Percentiles rank a stretch among this genome's conserved stretches.
Conservation (phyloP, 2,888 invertebrate genomes). For the Aricia artaxerxes region DNA sequence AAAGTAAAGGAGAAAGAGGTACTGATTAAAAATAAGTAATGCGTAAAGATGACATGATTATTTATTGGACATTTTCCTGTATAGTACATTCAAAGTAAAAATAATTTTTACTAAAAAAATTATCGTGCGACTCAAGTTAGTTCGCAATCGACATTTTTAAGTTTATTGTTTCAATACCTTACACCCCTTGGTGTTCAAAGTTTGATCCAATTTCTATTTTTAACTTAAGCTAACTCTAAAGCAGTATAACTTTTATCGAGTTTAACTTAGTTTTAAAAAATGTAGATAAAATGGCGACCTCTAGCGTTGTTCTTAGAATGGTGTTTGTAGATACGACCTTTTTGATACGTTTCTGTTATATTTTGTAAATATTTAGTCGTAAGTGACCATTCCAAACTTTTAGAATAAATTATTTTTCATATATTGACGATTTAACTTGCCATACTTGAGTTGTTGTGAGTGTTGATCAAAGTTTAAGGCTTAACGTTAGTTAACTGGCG, state of each 20-base stretch:
- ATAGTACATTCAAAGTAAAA: neutral
- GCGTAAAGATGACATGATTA: neutral
- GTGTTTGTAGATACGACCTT: constrained; percentile 42
- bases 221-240: neutral
- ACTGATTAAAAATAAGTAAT: neutral
- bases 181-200: neutral
- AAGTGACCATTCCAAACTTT: constrained; percentile 73
- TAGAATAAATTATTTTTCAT: constrained; percentile 73
- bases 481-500: constrained; percentile 34
- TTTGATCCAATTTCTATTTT: neutral
- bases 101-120: no score
- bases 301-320: neutral
- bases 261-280: neutral
- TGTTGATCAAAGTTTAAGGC: constrained; percentile 47
- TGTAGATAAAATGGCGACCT: neutral
- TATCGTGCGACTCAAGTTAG: neutral
- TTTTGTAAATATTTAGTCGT: constrained; percentile 68
- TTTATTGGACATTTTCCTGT: no score
- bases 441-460: constrained; percentile 70
- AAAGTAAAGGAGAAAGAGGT: neutral
- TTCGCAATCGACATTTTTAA: neutral
- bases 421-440: constrained; percentile 73
- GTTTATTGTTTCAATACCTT: neutral
- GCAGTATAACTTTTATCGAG: neutral
- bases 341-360: constrained; percentile 70